Evolutionary conservation across 2,888 invertebrate genomes (phyloP).

Genomic region (Cepaea hortensis): DNA sequence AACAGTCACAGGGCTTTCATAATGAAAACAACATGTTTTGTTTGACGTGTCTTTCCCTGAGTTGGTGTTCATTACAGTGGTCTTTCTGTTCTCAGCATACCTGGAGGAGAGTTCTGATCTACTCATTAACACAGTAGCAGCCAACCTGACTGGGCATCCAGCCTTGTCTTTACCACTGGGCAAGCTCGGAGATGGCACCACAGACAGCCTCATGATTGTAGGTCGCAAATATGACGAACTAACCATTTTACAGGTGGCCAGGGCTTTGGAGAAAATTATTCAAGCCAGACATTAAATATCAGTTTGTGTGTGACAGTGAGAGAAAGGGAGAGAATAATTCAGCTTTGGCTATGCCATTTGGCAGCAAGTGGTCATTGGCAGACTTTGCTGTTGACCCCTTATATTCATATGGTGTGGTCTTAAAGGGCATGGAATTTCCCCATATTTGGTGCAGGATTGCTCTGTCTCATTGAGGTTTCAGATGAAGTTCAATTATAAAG

Average conservation of each 20-base stretch:
- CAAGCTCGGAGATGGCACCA: constrained; percentile 58
- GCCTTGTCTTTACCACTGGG: constrained; percentile 69
- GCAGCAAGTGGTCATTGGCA: too few relatives aligned
- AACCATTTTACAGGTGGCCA: constrained; percentile 67
- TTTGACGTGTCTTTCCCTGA: neutral
- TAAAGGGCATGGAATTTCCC: too few relatives aligned
- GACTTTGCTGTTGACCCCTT: too few relatives aligned
- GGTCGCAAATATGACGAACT: constrained; percentile 70
- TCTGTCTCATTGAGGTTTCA: too few relatives aligned
- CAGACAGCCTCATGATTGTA: constrained; percentile 67
- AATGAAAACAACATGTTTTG: too few relatives aligned
- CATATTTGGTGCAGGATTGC: too few relatives aligned
- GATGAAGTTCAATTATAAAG: too few relatives aligned
- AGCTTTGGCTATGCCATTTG: too few relatives aligned
- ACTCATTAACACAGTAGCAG: constrained; percentile 63
- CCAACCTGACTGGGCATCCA: constrained; percentile 69
- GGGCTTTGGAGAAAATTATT: constrained; percentile 61
- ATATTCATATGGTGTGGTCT: too few relatives aligned
- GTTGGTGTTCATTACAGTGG: neutral
- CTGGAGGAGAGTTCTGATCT: constrained; percentile 54
- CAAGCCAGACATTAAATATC: neutral
- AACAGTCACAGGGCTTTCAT: neutral
- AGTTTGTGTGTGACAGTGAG: too few relatives aligned
- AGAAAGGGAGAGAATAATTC: too few relatives aligned
- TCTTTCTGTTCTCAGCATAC: constrained; percentile 55